These are phyloP conservation scores for Sterrhoptilus dennistouni DNA, from an alignment of 2,113 vertebrate species.

Conservation along the genomic window DNA sequence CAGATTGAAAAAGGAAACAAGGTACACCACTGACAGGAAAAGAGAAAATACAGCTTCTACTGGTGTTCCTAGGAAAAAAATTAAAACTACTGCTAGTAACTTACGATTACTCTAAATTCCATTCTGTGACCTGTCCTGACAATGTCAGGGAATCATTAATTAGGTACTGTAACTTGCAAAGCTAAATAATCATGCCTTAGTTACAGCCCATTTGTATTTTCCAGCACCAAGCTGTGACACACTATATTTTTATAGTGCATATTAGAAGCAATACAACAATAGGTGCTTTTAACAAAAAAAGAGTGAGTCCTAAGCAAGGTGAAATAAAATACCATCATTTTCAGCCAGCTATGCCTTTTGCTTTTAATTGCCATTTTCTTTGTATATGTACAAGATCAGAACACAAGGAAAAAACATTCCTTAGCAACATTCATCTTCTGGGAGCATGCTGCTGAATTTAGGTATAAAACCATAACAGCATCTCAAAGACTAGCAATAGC, in stretches of 20 bases:
- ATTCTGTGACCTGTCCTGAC: background rate
- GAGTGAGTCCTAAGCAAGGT: background rate
- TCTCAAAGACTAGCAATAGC: background rate
- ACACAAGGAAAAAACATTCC: background rate
- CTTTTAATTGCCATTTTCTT: conserved; percentile 2
- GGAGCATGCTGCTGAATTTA: background rate
- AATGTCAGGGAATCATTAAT: background rate
- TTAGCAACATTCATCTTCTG: conserved; percentile 34
- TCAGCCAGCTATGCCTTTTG: background rate
- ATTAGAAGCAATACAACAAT: background rate
- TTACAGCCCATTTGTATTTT: background rate
- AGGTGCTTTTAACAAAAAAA: background rate
- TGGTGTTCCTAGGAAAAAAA: background rate
- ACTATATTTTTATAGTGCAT: background rate
- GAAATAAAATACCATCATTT: background rate
- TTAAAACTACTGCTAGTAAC: background rate
- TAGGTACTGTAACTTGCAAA: background rate
- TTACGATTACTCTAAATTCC: background rate
- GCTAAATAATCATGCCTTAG: background rate
- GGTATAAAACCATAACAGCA: background rate
- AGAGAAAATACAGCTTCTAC: background rate
- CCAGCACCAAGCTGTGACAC: background rate
- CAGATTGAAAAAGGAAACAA: background rate
- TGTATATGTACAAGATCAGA: background rate
- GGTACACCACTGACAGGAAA: background rate